Evolutionary conservation across 1,140 invertebrate genomes (phyloP).

Genomic region (Achatina immaculata): DNA sequence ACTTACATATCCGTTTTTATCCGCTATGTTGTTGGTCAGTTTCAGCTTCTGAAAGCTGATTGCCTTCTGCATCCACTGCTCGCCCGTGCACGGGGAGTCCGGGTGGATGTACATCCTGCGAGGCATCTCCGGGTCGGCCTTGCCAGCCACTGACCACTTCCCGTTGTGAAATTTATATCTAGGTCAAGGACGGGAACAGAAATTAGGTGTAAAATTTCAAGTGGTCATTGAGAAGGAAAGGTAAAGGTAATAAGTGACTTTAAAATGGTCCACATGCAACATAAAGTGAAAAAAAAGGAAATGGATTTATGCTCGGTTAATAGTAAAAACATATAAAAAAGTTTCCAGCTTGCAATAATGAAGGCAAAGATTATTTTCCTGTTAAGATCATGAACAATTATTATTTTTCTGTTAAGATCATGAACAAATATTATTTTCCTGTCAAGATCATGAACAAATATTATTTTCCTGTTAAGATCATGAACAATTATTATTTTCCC

Average conservation of each 20-base stretch:
- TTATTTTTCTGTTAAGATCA: no score
- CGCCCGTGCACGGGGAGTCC: conserved; percentile 93
- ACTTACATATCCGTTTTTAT: conserved; percentile 98
- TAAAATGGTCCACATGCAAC: not conserved
- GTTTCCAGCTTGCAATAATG: no score
- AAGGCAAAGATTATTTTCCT: no score
- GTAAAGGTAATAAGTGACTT: not conserved
- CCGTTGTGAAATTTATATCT: conserved; percentile 94
- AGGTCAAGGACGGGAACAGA: conserved; percentile 68
- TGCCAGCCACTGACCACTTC: conserved; percentile 75
- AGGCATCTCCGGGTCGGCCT: conserved; percentile 82
- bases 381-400: no score
- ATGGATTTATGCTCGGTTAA: no score
- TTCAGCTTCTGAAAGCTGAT: conserved; percentile 96
- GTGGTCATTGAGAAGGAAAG: not conserved
- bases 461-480: no score
- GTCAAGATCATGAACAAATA: no score
- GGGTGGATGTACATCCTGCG: conserved; percentile 97
- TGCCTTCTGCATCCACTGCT: conserved; percentile 98
- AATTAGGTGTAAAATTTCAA: no score
- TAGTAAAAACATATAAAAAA: no score
- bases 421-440: no score
- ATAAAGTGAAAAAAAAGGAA: no score
- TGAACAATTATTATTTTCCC: no score
- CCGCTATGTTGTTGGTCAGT: conserved; percentile 98